These are phyloP conservation scores for Nasonia oneida DNA, from an alignment of 2,888 invertebrate species.

Conservation along the genomic window DNA sequence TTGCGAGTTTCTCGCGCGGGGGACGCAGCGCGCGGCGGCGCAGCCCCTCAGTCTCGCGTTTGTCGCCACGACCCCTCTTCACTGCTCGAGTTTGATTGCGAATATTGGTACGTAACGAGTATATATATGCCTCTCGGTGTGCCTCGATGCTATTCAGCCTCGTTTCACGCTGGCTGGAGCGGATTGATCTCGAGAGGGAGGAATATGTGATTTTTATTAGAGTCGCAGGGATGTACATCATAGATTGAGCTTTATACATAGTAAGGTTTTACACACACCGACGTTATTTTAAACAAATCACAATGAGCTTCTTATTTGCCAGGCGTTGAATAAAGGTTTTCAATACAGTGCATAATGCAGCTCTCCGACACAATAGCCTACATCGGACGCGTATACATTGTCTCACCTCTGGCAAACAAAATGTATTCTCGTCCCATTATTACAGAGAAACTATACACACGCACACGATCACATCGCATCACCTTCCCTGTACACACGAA, in stretches of 20 bases:
- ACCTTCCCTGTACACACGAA: neutral
- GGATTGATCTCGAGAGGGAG: neutral
- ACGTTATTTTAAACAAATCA: no score
- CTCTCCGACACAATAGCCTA: no score
- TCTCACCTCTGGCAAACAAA: no score
- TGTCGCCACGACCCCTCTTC: conserved; percentile 59
- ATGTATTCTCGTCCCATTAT: neutral
- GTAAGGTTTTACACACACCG: no score
- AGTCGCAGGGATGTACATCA: neutral
- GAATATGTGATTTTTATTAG: conserved; percentile 5
- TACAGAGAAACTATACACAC: neutral
- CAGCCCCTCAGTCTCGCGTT: conserved; percentile 33
- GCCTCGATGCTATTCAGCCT: conserved; percentile 13
- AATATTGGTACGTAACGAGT: conserved; percentile 58
- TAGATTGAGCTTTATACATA: neutral
- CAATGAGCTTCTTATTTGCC: neutral
- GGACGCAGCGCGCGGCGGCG: neutral
- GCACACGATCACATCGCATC: no score
- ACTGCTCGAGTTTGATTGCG: conserved; percentile 59
- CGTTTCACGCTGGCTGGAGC: conserved; percentile 6
- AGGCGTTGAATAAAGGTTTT: neutral
- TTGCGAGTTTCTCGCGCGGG: conserved; percentile 48
- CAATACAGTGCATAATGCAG: no score
- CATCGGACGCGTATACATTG: no score
- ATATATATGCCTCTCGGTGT: neutral